phyloP scores from a whole-genome alignment of 2,113 vertebrate genomes.

The Hiodon tergisus region DNA sequence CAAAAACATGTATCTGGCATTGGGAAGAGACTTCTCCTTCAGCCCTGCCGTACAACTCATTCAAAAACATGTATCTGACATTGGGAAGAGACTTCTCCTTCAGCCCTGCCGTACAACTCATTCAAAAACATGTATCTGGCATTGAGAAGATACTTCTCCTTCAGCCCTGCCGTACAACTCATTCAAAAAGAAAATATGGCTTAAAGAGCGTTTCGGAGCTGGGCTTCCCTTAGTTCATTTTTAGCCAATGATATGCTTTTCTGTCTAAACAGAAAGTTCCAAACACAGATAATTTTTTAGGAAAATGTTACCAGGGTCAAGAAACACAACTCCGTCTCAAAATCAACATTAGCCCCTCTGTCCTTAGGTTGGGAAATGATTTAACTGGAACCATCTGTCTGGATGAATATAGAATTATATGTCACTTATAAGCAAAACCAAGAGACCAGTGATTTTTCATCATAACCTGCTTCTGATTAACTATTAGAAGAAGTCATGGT shows the following conservation, averaged over 20 bases:
- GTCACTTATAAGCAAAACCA: conserved; percentile 60
- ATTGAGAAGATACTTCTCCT: background rate
- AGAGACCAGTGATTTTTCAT: conserved; percentile 37
- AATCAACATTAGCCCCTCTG: conserved; percentile 55
- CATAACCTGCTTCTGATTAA: conserved; percentile 65
- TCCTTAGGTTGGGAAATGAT: conserved; percentile 63
- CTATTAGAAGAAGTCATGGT: conserved; percentile 35
- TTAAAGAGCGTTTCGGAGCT: background rate
- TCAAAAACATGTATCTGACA: conserved; percentile 41
- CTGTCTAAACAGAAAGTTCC: conserved; percentile 32
- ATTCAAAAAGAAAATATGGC: conserved; percentile 10
- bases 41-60: background rate
- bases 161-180: background rate
- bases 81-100: background rate
- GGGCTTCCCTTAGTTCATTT: background rate
- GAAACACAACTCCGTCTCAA: conserved; percentile 53
- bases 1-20: conserved; percentile 49
- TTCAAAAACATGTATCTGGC: conserved; percentile 48
- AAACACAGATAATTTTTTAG: conserved; percentile 47
- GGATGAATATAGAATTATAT: conserved; percentile 62
- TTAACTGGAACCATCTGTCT: conserved; percentile 69
- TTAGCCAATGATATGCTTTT: conserved; percentile 19
- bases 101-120: conserved; percentile 1
- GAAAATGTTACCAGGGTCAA: conserved; percentile 52
- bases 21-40: background rate